phyloP scores from a whole-genome alignment of 2,113 vertebrate species.

The Ptilorrhoa leucosticta region DNA sequence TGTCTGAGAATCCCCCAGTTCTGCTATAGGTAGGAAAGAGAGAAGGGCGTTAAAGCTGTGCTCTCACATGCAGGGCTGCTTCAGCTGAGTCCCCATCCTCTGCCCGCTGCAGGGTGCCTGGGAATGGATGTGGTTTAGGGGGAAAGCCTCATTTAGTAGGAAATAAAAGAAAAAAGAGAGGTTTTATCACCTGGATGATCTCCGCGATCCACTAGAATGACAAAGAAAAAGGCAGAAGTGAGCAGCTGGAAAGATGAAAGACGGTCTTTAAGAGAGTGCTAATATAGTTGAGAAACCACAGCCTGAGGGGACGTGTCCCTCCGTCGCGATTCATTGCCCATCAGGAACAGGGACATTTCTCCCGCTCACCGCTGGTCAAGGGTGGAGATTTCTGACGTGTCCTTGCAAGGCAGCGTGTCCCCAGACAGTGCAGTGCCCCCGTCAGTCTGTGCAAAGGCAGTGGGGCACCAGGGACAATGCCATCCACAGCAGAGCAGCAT shows the following conservation, averaged over 20 bases:
- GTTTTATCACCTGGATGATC: not conserved
- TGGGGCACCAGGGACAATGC: not conserved
- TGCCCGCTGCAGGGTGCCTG: not conserved
- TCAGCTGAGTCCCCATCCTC: not conserved
- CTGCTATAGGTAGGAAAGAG: not conserved
- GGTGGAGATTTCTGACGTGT: not conserved
- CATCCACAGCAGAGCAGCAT: not conserved
- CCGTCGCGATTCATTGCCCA: not conserved
- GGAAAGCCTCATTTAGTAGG: not conserved
- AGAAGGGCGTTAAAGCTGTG: not conserved
- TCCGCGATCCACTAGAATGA: not conserved
- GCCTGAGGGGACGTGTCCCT: not conserved
- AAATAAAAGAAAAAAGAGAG: not conserved
- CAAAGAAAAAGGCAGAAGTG: not conserved
- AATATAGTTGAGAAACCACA: not conserved
- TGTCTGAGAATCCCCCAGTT: not conserved
- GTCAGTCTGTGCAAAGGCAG: not conserved
- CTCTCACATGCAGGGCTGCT: not conserved
- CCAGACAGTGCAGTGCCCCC: not conserved
- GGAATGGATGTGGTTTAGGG: not conserved
- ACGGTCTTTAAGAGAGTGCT: not conserved
- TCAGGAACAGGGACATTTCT: not conserved
- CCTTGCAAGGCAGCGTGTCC: not conserved
- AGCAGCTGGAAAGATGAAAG: not conserved
- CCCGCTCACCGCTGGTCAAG: accelerated